Base-by-base conservation (phyloP, 2,113 vertebrate species). In the Chitala chitala region DNA sequence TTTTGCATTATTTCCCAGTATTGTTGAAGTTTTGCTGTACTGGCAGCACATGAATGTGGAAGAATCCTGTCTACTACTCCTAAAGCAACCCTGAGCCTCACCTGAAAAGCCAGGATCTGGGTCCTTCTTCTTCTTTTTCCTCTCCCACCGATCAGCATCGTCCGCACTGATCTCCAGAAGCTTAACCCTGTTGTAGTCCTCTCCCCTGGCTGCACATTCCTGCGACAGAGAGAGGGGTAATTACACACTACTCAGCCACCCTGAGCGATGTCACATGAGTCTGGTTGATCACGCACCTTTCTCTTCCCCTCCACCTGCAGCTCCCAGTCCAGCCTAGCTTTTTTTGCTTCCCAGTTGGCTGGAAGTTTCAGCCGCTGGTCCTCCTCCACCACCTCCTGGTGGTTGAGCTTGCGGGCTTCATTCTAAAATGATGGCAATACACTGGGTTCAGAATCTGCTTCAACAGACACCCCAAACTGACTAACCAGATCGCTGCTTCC, bases 101-200 rank as follows among this genome's bases (percentile, higher is more conserved):
- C 97, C 97, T 90, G 97, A 95, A 85, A 99, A 99, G 0, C 97
- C 97, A 0, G 92, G 87, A 68, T 99, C 97, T 0, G 97, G 94
- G 42, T 98, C 96, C 72, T 92, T 98, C 86, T 86, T 96, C 85
- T 90, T 98, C 69, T 91, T 98, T 76, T 95, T 98, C 77, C 92
- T 94, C 77, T 97, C 95, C 94, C 94, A 96, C 0, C 94, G 86
- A n/a, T 94, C 96, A 0, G 97, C 97, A 0, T 99, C 94, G 50
- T 95, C 94, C 0, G 97, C 96, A 0, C 96, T 97, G 85, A 98
- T 90, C 77, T 97, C 95, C 33, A 99, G 80, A 33, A 98, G 85
- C 51, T 96, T 98, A 29, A 94, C 94, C 20, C 94, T 79, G 82
- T 96, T 72, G 0, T 98, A 99, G 82, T 99, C 89, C 71, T 98